These are phyloP conservation scores for Allygus modestus DNA, from an alignment of 2,888 invertebrate species.

Conservation along the genomic window DNA sequence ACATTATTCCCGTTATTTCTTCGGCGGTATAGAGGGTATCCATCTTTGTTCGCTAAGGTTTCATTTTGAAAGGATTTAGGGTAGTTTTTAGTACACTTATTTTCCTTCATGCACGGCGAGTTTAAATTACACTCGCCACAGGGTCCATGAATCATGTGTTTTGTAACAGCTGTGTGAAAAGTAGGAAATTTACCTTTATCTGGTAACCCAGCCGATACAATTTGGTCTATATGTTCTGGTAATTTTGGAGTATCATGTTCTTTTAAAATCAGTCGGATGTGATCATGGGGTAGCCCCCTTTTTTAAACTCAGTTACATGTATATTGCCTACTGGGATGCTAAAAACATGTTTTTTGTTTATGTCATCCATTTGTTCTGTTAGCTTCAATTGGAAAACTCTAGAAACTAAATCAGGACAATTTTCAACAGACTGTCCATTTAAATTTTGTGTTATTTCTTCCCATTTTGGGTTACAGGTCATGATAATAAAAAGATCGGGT, in stretches of 20 bases:
- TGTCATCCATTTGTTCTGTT: slow-evolving; percentile 14
- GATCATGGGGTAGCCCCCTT: slow-evolving; percentile 13
- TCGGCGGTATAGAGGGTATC: slow-evolving; percentile 73
- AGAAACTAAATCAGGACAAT: slow-evolving; percentile 33
- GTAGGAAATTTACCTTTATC: slow-evolving; percentile 46
- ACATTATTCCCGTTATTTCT: slow-evolving; percentile 61
- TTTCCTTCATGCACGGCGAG: slow-evolving; percentile 73
- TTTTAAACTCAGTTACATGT: slow-evolving; percentile 38
- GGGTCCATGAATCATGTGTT: slow-evolving; percentile 72
- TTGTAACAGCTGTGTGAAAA: slow-evolving; percentile 24
- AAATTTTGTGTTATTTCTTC: slow-evolving; percentile 50
- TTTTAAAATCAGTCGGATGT: slow-evolving; percentile 28
- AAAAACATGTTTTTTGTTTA: slow-evolving; percentile 20
- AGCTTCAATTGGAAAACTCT: slow-evolving; percentile 35
- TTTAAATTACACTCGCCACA: slow-evolving; percentile 72
- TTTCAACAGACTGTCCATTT: not conserved
- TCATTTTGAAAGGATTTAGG: slow-evolving; percentile 69
- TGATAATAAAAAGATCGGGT: slow-evolving; percentile 51
- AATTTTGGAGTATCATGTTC: slow-evolving; percentile 35
- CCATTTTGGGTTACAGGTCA: slow-evolving; percentile 61
- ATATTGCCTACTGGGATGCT: slow-evolving; percentile 10
- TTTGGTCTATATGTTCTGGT: slow-evolving; percentile 38
- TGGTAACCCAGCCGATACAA: slow-evolving; percentile 49
- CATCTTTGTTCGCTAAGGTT: slow-evolving; percentile 69
- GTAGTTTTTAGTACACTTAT: slow-evolving; percentile 73